phyloP scores from a whole-genome alignment of 2,113 vertebrate species.

The Lonchura striata region DNA sequence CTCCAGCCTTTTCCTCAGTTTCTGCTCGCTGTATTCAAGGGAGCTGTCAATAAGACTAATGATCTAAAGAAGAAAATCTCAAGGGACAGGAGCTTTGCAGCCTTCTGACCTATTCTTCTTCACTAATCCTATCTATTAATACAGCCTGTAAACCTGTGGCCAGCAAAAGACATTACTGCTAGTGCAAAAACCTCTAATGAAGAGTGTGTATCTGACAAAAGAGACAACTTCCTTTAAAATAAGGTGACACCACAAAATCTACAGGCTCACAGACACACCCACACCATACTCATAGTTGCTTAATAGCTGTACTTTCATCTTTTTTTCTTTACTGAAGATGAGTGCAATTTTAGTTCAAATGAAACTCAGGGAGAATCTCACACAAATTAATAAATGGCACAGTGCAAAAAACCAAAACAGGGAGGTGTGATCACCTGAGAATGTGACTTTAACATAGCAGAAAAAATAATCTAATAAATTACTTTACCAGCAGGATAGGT shows the following conservation, averaged over 20 bases:
- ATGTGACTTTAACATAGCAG: background rate
- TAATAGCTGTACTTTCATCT: background rate
- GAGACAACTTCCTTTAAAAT: background rate
- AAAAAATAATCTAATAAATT: background rate
- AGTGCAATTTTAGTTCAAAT: background rate
- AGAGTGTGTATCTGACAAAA: background rate
- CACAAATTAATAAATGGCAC: background rate
- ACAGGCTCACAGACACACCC: background rate
- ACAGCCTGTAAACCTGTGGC: background rate
- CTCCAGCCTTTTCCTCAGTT: background rate
- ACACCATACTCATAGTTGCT: background rate
- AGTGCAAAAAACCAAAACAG: background rate
- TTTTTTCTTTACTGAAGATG: background rate
- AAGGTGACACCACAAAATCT: background rate
- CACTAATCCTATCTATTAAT: slow-evolving; percentile 71
- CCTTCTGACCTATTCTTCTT: slow-evolving; percentile 47
- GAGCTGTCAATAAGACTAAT: slow-evolving; percentile 29
- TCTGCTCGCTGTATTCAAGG: background rate
- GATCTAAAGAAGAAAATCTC: slow-evolving; percentile 60
- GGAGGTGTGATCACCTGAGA: background rate
- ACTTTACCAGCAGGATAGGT: background rate
- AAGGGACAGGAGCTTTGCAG: slow-evolving; percentile 43
- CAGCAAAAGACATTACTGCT: background rate
- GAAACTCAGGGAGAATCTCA: background rate
- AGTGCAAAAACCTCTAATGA: background rate